Evolutionary conservation across 1,140 invertebrate genomes (phyloP), one percentile per base, ranked within the genome.

Genomic region (Sycophaga agraensis): DNA sequence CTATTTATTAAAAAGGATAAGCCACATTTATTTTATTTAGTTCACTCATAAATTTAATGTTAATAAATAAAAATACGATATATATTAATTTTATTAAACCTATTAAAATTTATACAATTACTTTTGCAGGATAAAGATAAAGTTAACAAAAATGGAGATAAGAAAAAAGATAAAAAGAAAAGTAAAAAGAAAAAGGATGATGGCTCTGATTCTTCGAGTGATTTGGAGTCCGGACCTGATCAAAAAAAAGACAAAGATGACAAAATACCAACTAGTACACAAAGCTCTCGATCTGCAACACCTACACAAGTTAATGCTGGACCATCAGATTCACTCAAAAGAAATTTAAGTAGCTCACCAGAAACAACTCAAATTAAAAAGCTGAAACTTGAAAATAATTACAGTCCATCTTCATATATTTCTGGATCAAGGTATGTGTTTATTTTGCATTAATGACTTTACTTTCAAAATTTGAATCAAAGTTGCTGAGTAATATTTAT

Each of bases 151-250:
- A 53, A 11, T n/a, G 16, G 8, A 7, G 59, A 61, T 31, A 61
- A 61, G 49, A 74, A 76, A 16, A 75, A 69, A 21, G 77, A 74
- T 26, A 77, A 80, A 26, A 78, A 80, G 51, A 80, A 79, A 43
- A 76, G 77, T 55, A 80, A 79, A 59, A 79, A 79, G 49, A 68
- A 70, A 35, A 80, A 74, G 14, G 76, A 78, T 6, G 75, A 76
- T 37, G 46, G 60, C 7, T 89, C 85, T 73, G 90, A 87, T 75
- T 88, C 87, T 68, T 91, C 87, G 74, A 89, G 86, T 14, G 88
- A 91, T 69, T 89, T 89, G 1, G 91, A 88, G 67, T 86, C 88
- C 0, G 89, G 89, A 70, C 83, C 84, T 1, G 89, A 90, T 66
- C 73, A 78, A 24, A 79, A 82, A 17, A 84, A 84, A 71, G 80